Evolutionary conservation across 1,140 invertebrate genomes (phyloP), one percentile per base, ranked within the genome.

Genomic region (Lepidurus apus): DNA sequence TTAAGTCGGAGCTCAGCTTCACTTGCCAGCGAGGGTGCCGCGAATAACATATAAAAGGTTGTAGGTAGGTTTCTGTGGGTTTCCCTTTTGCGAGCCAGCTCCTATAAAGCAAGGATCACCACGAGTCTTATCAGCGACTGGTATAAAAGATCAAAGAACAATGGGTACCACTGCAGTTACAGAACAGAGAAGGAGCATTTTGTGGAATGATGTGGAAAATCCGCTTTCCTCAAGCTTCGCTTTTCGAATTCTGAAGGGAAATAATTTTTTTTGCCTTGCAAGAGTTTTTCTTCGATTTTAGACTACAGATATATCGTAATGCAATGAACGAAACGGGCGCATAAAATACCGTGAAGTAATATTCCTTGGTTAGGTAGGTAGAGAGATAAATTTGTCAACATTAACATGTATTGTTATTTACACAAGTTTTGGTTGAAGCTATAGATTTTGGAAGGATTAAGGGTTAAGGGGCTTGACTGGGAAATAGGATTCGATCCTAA

Each of bases 351-450:
- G 34, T 34, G 34, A 34, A 34, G 3, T 4, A 34, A 34, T 34
- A 34, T 3, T 8, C 17, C 4, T 65, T 0, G 17, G 53, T 11
- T 7, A 7, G 21, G 45, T 47, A 65, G 21, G 0, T 65, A 17
- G 13, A 65, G 53, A 65, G 53, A 65, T 13, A 65, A 65, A 65
- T 65, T 34, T 65, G 53, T 65, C 53, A 65, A 65, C 53, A 65
- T 65, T 65, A 65, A 65, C 21, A 65, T 65, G 53, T 65, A 65
- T 65, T 65, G 34, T 65, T 65, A 65, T 65, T n/a, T 65, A 65
- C 53, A 65, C 53, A 21, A 65, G 53, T 65, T 21, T 65, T 21
- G 17, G 53, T 65, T 65, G 53, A 65, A 65, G 53, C 53, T 65
- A 21, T 65, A 65, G 53, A 21, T 65, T 21, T 65, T 13, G 53